Evolutionary conservation across 2,113 vertebrate species (phyloP), one percentile per base, ranked within the genome.

Genomic region (Solea senegalensis): DNA sequence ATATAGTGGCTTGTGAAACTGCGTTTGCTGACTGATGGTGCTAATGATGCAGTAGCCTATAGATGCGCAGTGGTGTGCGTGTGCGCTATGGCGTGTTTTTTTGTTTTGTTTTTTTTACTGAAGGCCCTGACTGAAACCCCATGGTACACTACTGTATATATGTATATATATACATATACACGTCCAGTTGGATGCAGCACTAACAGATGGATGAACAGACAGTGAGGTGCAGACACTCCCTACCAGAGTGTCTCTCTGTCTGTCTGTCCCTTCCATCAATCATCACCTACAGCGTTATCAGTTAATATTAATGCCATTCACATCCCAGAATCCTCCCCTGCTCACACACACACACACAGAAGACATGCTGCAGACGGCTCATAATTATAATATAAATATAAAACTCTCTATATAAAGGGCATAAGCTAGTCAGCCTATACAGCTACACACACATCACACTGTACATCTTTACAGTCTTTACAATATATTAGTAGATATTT

Each of bases 171-270:
- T 21, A 21, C 21, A 21, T 21, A 21, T 21, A 21, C 11, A 12
- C 16, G 26, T 57, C 67, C 80, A 80, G 85, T 87, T 86, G 79
- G 85, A 71, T 9, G 16, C 60, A 14, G 34, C 16, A 13, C 27
- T 5, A 58, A 79, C 84, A 89, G 81, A 84, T 72, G 80, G 86
- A 83, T 50, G 51, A 60, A 78, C 80, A 82, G 76, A 87, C 76
- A 64, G 58, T 3, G 72, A 78, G 68, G 68, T 78, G 83, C 59
- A 79, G 84, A 84, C 84, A 75, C 48, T 68, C 46, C n/a, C 54
- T 39, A 43, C 65, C 73, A 74, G 73, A 68, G 63, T 62, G 9
- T 46, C 57, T 16, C 48, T 44, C 68, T 26, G n/a, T 52, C 68
- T 26, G n/a, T 52, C 48, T 15, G 60, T 51, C 73, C 66, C 65